A percentile compares a stretch with the other conserved stretches of the same genome.
phyloP scores from a whole-genome alignment of 2,797 vertebrate genomes.

The Echiichthys vipera region DNA sequence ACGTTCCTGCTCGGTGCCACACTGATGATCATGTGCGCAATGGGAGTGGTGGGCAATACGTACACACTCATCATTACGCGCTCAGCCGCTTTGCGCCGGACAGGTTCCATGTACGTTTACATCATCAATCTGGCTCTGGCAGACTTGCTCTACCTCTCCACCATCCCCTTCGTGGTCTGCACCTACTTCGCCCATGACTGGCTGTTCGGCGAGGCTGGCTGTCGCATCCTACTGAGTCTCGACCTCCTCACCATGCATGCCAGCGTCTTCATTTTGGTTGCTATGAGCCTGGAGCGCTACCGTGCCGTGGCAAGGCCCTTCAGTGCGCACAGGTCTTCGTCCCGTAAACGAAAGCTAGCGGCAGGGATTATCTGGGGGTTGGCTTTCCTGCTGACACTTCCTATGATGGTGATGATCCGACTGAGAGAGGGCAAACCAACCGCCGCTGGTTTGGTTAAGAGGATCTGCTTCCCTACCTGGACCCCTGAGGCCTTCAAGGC shows the following conservation, averaged over 20 bases:
- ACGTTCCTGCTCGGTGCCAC: conserved; percentile 80
- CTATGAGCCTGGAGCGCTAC: conserved; percentile 91
- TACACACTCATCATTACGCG: conserved; percentile 88
- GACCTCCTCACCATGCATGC: conserved; percentile 92
- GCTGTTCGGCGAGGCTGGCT: conserved; percentile 90
- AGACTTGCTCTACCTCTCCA: conserved; percentile 91
- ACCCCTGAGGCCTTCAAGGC: conserved; percentile 83
- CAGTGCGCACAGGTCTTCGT: conserved; percentile 68
- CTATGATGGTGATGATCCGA: conserved; percentile 91
- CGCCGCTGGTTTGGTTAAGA: conserved; percentile 72
- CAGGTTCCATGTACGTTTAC: conserved; percentile 87
- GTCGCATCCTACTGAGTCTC: conserved; percentile 88
- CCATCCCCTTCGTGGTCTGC: conserved; percentile 91
- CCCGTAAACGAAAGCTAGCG: conserved; percentile 63
- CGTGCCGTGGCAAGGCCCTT: conserved; percentile 86
- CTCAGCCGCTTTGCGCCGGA: conserved; percentile 80
- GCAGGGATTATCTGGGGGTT: conserved; percentile 82
- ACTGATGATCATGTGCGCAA: conserved; percentile 83
- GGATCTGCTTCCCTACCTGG: conserved; percentile 90
- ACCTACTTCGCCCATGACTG: conserved; percentile 89
- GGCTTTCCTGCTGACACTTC: conserved; percentile 83
- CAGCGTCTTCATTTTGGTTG: conserved; percentile 87
- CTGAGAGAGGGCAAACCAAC: conserved; percentile 75
- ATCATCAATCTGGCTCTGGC: conserved; percentile 88
- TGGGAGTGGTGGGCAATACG: conserved; percentile 85